These are phyloP conservation scores for Parotocinclus haroldoi DNA, from an alignment of 2,797 vertebrate genomes.

Conservation along the genomic window DNA sequence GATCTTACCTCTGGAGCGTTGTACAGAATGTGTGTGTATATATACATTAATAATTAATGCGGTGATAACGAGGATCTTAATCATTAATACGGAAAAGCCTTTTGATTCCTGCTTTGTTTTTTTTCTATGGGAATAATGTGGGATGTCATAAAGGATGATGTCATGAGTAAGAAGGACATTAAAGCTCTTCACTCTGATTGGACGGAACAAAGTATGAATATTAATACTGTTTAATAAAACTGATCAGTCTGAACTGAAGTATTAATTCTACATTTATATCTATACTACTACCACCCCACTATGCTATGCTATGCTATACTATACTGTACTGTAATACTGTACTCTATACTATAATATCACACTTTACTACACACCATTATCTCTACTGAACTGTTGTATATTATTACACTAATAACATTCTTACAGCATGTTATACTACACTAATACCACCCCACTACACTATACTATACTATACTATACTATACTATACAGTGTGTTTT, in stretches of 20 bases:
- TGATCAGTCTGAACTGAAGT: slow-evolving; percentile 9
- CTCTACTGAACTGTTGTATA: too few species aligned
- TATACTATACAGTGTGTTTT: too few species aligned
- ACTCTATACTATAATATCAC: slow-evolving; percentile 33
- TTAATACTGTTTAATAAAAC: slow-evolving; percentile 68
- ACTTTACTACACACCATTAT: not conserved
- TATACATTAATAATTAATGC: slow-evolving; percentile 53
- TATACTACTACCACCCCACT: not conserved
- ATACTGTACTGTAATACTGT: not conserved
- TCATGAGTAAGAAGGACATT: slow-evolving; percentile 69
- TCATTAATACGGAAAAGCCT: slow-evolving; percentile 61
- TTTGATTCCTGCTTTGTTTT: slow-evolving; percentile 57
- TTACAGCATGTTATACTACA: too few species aligned
- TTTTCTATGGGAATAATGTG: slow-evolving; percentile 70
- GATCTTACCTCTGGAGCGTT: slow-evolving; percentile 74
- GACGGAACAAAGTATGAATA: slow-evolving; percentile 79
- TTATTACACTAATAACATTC: too few species aligned
- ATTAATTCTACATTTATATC: slow-evolving; percentile 18
- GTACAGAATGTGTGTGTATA: slow-evolving; percentile 82
- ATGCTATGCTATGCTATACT: not conserved
- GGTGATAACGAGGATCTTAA: slow-evolving; percentile 8
- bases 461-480: not conserved
- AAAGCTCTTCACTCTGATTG: slow-evolving; percentile 69
- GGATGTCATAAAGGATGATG: slow-evolving; percentile 70
- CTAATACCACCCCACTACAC: not conserved